Conservation (phyloP, 2,797 vertebrate species). For the Champsocephalus esox region DNA sequence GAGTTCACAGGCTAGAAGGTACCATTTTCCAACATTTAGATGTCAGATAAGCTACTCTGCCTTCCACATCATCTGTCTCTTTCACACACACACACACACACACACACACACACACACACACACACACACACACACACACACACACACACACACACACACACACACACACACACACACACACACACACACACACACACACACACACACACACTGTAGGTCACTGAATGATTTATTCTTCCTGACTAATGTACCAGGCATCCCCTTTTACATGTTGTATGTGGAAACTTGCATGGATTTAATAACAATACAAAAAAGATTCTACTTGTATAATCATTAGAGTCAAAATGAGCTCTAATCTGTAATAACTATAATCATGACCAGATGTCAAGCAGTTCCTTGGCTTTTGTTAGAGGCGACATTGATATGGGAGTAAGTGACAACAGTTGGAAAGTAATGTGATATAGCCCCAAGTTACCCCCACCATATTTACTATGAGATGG, state of each 20-base stretch:
- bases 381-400: constrained; percentile 44
- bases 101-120: too few species aligned
- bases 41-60: too few species aligned
- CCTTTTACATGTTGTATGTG: background rate
- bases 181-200: too few species aligned
- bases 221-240: background rate
- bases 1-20: too few species aligned
- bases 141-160: too few species aligned
- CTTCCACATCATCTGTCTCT: too few species aligned
- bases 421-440: constrained; percentile 43
- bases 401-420: constrained; percentile 40
- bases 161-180: too few species aligned
- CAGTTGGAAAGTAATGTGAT: constrained; percentile 52
- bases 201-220: background rate
- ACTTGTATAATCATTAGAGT: background rate
- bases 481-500: constrained; percentile 68
- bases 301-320: background rate
- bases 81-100: too few species aligned
- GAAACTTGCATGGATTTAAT: background rate
- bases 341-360: constrained; percentile 36
- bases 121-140: too few species aligned
- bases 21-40: too few species aligned
- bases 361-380: constrained; percentile 35
- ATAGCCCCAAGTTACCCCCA: background rate
- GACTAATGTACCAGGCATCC: background rate